Evolutionary conservation across 2,888 invertebrate genomes (phyloP).

Genomic region (Cryptocheilus praepositus): DNA sequence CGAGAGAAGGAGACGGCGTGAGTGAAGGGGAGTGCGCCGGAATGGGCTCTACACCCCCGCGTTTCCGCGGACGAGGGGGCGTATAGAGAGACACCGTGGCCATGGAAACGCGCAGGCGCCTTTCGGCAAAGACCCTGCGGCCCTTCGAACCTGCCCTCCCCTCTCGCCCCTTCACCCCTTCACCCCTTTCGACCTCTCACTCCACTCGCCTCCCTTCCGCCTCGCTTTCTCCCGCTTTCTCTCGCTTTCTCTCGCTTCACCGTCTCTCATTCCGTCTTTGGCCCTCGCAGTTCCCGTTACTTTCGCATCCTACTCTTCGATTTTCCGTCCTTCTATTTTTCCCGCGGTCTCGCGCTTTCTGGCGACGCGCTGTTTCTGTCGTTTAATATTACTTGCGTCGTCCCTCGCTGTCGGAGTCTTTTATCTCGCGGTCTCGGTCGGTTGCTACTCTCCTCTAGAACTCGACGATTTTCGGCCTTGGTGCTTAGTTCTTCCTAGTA

Average conservation of each 20-base stretch:
- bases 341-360: too few species aligned
- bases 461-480: too few species aligned
- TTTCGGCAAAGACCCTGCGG: constrained; percentile 56
- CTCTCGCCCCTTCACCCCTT: constrained; percentile 11
- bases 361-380: constrained; percentile 19
- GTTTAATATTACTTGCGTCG: constrained; percentile 13
- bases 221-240: constrained; percentile 20
- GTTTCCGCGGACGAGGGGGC: constrained; percentile 65
- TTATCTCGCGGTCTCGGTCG: too few species aligned
- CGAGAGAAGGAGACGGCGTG: constrained; percentile 69
- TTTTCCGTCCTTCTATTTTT: too few species aligned
- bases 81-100: constrained; percentile 68
- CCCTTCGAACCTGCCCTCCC: constrained; percentile 60
- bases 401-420: constrained; percentile 17
- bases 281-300: too few species aligned
- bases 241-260: constrained; percentile 18
- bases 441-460: too few species aligned
- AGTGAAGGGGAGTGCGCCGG: constrained; percentile 57
- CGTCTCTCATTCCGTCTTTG: too few species aligned
- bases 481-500: too few species aligned
- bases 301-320: too few species aligned
- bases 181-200: constrained; percentile 16
- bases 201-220: constrained; percentile 28
- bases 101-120: constrained; percentile 74
- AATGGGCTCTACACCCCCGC: constrained; percentile 55